phyloP scores from a whole-genome alignment of 2,797 vertebrate species.

The Gymnoscopelus microlampas region DNA sequence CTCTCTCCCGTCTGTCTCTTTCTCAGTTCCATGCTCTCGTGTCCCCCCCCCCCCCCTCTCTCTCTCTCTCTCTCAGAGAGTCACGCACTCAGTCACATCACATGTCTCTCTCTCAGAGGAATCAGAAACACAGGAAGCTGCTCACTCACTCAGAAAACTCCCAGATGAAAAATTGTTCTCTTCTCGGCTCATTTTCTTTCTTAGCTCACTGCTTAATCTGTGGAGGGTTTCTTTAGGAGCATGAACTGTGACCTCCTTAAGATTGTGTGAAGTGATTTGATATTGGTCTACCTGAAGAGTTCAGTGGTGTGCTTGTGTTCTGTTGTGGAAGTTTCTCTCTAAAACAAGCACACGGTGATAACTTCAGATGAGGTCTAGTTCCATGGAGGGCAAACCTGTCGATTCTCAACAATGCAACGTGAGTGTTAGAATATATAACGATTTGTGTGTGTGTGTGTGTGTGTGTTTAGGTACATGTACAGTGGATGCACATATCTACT shows the following conservation, averaged over 20 bases:
- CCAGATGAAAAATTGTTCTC: conserved; percentile 5
- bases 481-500: too few relatives aligned
- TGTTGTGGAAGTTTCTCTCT: background rate
- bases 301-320: background rate
- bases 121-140: conserved; percentile 18
- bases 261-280: too few relatives aligned
- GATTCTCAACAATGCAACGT: conserved; percentile 70
- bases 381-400: conserved; percentile 75
- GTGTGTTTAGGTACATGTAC: conserved; percentile 6
- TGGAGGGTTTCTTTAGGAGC: background rate
- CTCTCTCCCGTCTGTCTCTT: background rate
- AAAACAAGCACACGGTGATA: conserved; percentile 21
- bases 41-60: conserved; percentile 19
- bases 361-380: conserved; percentile 81
- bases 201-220: background rate
- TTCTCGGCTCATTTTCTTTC: background rate
- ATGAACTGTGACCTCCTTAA: background rate
- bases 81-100: conserved; percentile 49
- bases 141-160: conserved; percentile 32
- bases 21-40: background rate
- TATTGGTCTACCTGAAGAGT: conserved; percentile 24
- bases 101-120: conserved; percentile 35
- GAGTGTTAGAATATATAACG: conserved; percentile 60
- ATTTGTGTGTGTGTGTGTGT: conserved; percentile 21
- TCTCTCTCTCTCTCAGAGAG: conserved; percentile 22